Base-by-base conservation (phyloP, 2,113 vertebrate species). In the Cochlearius cochlearius region DNA sequence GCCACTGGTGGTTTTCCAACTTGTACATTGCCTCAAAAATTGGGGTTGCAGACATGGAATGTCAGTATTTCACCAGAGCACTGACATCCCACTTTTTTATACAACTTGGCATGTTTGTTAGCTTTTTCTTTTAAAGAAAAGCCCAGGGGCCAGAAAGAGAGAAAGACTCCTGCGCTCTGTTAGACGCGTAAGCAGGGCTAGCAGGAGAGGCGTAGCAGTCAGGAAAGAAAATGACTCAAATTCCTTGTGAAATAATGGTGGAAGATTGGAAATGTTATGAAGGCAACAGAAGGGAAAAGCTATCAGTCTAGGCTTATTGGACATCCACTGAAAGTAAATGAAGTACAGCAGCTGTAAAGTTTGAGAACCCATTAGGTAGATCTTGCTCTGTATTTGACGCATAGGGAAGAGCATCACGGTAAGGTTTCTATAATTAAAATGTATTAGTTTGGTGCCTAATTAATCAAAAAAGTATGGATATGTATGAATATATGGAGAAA, bases 1-100 rank as follows among this genome's bases (percentile, higher is more conserved):
- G 98, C 98, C 98, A 97, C 94, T 53, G 98, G 98, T 97, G 98
- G 74, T 98, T 98, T 98, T 97, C 86, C 94, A 96, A 62, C 77
- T 96, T 85, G 87, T 82, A 53, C 36, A 4, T 50, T 68, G 94
- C 91, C 97, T 98, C 91, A 96, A 86, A 94, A 94, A 94, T 71
- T 86, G 53, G 32, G 56, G 75, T 67, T 90, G 92, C 50, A 93
- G 96, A 97, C 93, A 52, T 15, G 36, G 58, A 84, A 72, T 94
- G 90, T 96, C 94, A 76, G 77, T 88, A 88, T 93, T 91, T 97
- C 88, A 90, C 84, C 18, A 36, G 59, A 62, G 72, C 91, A 17
- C 50, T 95, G 97, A 98, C 95, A 95, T 81, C 58, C 64, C 71
- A 82, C 89, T 93, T 92, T 96, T 96, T 96, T 89, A 98, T 97